phyloP scores from a whole-genome alignment of 2,797 vertebrate genomes.

The Fundulus diaphanus region DNA sequence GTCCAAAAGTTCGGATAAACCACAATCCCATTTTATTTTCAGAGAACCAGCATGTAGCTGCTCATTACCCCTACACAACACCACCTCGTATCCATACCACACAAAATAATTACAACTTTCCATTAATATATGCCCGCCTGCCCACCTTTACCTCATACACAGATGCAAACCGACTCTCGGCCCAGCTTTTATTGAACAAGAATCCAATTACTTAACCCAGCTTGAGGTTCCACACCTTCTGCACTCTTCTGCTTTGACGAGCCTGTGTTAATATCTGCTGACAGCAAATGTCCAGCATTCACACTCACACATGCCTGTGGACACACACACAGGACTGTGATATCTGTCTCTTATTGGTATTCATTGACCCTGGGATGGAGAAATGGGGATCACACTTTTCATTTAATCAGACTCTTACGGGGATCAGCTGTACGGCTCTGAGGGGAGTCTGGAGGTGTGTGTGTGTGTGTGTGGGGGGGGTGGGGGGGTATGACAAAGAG shows the following conservation, averaged over 20 bases:
- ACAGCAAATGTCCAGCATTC: conserved; percentile 76
- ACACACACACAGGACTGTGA: conserved; percentile 47
- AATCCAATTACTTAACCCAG: conserved; percentile 96
- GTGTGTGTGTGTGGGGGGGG: conserved; percentile 16
- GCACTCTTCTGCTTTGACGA: conserved; percentile 84
- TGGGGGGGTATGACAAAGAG: conserved; percentile 48
- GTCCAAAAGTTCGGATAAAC: too few species aligned
- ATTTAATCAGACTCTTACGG: conserved; percentile 92
- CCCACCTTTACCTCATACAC: conserved; percentile 27
- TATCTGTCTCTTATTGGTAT: conserved; percentile 88
- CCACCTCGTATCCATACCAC: conserved; percentile 1
- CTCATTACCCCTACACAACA: background rate
- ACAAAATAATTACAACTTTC: conserved; percentile 26
- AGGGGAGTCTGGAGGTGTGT: conserved; percentile 25
- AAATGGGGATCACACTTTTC: conserved; percentile 89
- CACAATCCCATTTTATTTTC: background rate
- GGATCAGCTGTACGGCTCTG: conserved; percentile 70
- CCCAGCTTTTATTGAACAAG: conserved; percentile 90
- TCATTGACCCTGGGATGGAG: conserved; percentile 87
- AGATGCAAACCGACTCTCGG: conserved; percentile 32
- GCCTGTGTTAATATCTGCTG: conserved; percentile 91
- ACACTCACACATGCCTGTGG: conserved; percentile 37
- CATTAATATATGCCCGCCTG: conserved; percentile 24
- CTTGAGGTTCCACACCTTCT: conserved; percentile 86
- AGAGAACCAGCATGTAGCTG: background rate